Evolutionary conservation across 1,140 invertebrate genomes (phyloP).

Genomic region (Heliconius melpomene): DNA sequence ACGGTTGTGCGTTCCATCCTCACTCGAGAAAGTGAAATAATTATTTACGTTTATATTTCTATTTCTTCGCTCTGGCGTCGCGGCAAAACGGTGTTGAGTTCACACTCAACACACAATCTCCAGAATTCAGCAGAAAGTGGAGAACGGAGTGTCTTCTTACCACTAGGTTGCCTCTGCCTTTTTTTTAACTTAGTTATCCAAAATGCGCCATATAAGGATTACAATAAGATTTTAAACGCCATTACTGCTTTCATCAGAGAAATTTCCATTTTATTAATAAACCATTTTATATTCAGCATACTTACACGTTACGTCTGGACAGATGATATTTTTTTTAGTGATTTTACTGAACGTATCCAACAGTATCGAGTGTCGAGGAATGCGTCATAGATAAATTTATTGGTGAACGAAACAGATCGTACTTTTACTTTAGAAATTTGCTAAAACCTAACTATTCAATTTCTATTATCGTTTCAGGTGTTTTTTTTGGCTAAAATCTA

Average conservation of each 20-base stretch:
- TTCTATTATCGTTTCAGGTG: not conserved
- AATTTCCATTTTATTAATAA: slow-evolving; percentile 16
- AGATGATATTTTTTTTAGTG: slow-evolving; percentile 10
- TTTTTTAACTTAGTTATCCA: not conserved
- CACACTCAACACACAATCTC: no score
- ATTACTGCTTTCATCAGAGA: not conserved
- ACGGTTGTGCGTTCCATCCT: no score
- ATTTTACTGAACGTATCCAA: slow-evolving; percentile 21
- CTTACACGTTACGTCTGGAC: slow-evolving; percentile 24
- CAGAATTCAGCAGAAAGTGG: no score
- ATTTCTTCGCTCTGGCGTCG: no score
- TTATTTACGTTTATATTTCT: no score
- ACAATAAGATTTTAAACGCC: not conserved
- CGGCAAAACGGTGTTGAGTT: no score
- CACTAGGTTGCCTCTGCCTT: no score
- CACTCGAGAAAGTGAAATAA: no score
- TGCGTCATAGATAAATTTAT: slow-evolving; percentile 23
- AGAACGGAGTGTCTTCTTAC: no score
- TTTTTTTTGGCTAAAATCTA: not conserved
- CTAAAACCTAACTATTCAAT: slow-evolving; percentile 23
- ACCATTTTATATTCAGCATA: slow-evolving; percentile 37
- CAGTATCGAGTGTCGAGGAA: slow-evolving; percentile 11
- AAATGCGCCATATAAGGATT: not conserved
- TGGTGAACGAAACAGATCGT: slow-evolving; percentile 39
- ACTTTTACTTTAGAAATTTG: slow-evolving; percentile 41